These are phyloP conservation scores for Drosophila hamatofila DNA, from an alignment of 2,888 invertebrate genomes.

Conservation along the genomic window DNA sequence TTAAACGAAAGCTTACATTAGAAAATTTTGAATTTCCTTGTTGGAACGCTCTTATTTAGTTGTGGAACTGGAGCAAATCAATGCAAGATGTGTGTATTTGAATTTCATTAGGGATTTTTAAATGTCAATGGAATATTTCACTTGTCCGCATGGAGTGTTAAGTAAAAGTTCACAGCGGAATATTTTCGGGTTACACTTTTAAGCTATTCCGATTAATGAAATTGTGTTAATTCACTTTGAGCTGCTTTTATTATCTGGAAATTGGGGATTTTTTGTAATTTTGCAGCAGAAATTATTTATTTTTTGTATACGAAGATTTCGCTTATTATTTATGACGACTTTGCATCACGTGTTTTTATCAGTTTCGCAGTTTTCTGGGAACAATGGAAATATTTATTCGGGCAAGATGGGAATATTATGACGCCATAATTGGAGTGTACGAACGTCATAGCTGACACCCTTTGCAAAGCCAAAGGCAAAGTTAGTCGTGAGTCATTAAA, in stretches of 20 bases:
- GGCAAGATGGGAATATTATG: constrained; percentile 2
- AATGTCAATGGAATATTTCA: neutral
- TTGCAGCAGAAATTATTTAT: neutral
- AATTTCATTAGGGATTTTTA: neutral
- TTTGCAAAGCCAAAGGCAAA: neutral
- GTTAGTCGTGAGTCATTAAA: constrained; percentile 22
- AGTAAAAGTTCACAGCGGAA: constrained; percentile 2
- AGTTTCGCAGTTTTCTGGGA: constrained; percentile 10
- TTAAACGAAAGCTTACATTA: neutral
- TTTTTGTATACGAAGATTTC: neutral
- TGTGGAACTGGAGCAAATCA: neutral
- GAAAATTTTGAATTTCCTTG: neutral
- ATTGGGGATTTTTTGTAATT: neutral
- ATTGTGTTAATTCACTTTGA: neutral
- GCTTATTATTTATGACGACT: neutral
- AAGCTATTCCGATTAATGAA: neutral
- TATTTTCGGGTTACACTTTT: neutral
- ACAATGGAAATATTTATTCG: constrained; percentile 7
- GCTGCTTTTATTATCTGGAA: neutral
- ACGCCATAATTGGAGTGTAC: constrained; percentile 4
- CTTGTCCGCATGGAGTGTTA: neutral
- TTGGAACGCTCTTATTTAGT: neutral
- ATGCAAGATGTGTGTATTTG: neutral
- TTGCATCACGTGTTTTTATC: neutral
- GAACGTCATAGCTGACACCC: constrained; percentile 16